Evolutionary conservation across 2,113 vertebrate species (phyloP), one percentile per base, ranked within the genome.

Genomic region (Pelobates fuscus): DNA sequence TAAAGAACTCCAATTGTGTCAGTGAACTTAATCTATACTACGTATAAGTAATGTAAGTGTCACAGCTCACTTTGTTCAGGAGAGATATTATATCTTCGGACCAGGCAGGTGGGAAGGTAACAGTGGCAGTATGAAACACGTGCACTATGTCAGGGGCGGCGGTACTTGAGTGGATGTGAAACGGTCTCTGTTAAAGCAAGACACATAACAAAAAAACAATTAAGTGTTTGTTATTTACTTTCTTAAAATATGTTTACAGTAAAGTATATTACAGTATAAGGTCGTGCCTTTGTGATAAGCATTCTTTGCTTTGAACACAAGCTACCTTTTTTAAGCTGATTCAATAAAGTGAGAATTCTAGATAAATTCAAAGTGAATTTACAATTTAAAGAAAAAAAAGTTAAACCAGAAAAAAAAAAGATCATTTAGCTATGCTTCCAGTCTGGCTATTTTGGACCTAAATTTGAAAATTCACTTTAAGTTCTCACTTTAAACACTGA

Each of bases 101-200:
- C 97, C 97, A 99, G 0, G 91, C 82, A 1, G 90, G 87, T 1
- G 97, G 95, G 81, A 93, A 98, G 78, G 83, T 89, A 62, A 97
- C 94, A 1, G 86, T 82, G 0, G 93, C 91, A 0, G 93, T 98
- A 86, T 78, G 88, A 78, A 97, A 92, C 67, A 93, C 82, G n/a
- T 89, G 92, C 4, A 91, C 88, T 2, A 98, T 94, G 72, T 98
- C 97, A 14, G 86, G 84, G n/a, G 92, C 52, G 6, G 94, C 86
- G 1, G 86, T 91, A 37, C 77, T 94, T 83, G 94, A 92, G 76
- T 93, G 92, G 84, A 99, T 97, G 20, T 93, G 93, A 25, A 96
- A 99, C 0, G 97, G 97, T 80, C 97, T 95, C 97, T 99, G 88
- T 71, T 72, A 70, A 74, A 78, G 61, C 0, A 12, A 17, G 82